Evolutionary conservation across 2,113 vertebrate genomes (phyloP).

Genomic region (Emydocephalus ijimae): DNA sequence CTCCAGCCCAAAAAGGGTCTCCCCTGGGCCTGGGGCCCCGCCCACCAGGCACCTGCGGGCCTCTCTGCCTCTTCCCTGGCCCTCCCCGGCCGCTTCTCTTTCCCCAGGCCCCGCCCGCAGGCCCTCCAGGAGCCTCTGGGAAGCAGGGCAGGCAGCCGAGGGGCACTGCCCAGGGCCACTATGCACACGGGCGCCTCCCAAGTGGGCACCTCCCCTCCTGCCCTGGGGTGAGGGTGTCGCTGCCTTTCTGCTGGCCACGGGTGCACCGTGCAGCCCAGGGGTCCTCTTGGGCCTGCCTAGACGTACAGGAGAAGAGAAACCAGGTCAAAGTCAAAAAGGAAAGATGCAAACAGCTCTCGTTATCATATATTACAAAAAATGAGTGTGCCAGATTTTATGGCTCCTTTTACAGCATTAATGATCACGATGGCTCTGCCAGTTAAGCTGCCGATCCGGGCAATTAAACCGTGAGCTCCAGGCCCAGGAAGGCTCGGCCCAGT

Average conservation of each 20-base stretch:
- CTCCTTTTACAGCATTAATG: constrained; percentile 62
- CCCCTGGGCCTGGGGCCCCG: neutral
- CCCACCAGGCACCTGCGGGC: neutral
- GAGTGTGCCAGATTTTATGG: constrained; percentile 51
- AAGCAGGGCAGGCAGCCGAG: neutral
- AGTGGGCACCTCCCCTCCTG: neutral
- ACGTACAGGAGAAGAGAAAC: neutral
- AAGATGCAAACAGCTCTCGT: constrained; percentile 41
- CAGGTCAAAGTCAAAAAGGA: constrained; percentile 46
- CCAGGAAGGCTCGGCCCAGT: constrained; percentile 8
- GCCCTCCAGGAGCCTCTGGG: neutral
- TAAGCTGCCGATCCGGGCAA: constrained; percentile 49
- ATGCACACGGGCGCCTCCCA: no score
- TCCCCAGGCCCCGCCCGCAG: neutral
- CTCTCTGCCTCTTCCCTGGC: neutral
- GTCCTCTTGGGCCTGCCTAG: neutral
- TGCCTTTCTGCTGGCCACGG: no score
- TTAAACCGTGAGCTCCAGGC: constrained; percentile 56
- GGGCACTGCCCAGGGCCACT: neutral
- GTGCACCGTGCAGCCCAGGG: fast-evolving
- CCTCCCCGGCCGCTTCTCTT: neutral
- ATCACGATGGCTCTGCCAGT: constrained; percentile 54
- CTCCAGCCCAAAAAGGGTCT: neutral
- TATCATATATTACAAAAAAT: constrained; percentile 48
- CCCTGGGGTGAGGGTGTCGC: no score